phyloP scores from a whole-genome alignment of 2,888 invertebrate genomes.

The Lochmaea crataegi region DNA sequence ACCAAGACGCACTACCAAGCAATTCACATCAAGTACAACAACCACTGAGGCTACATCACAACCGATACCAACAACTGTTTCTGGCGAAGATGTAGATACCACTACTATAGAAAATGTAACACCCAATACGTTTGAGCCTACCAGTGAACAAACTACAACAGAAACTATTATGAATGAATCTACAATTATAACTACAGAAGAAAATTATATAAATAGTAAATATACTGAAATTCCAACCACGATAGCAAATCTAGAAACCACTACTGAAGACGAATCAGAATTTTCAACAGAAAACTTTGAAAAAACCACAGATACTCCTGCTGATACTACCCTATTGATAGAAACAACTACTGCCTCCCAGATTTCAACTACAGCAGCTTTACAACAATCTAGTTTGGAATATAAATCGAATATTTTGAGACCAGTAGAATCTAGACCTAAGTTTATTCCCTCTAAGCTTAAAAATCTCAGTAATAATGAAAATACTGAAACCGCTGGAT shows the following conservation, averaged over 20 bases:
- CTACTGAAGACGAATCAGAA: constrained; percentile 7
- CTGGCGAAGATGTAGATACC: background rate
- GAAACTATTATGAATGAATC: constrained; percentile 6
- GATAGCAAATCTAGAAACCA: constrained; percentile 8
- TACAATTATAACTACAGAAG: constrained; percentile 7
- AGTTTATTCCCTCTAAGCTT: constrained; percentile 41
- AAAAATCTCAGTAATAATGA: constrained; percentile 29
- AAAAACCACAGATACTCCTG: constrained; percentile 12
- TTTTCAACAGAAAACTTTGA: constrained; percentile 7
- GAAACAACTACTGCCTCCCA: constrained; percentile 19
- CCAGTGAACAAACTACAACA: constrained; percentile 21
- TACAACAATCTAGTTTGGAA: background rate
- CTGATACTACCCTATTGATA: constrained; percentile 25
- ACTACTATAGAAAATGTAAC: constrained; percentile 26
- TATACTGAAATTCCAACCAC: constrained; percentile 11
- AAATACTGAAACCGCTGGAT: constrained; percentile 40
- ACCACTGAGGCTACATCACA: background rate
- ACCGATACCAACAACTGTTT: background rate
- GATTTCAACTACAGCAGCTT: constrained; percentile 22
- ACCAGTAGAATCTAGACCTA: constrained; percentile 48
- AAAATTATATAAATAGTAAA: constrained; percentile 12
- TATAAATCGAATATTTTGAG: constrained; percentile 47
- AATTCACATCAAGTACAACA: background rate
- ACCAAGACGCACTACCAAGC: constrained; percentile 19
- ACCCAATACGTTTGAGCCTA: background rate